Evolutionary conservation across 2,113 vertebrate species (phyloP), one percentile per base, ranked within the genome.

Genomic region (Cryptomyrus ogoouensis): DNA sequence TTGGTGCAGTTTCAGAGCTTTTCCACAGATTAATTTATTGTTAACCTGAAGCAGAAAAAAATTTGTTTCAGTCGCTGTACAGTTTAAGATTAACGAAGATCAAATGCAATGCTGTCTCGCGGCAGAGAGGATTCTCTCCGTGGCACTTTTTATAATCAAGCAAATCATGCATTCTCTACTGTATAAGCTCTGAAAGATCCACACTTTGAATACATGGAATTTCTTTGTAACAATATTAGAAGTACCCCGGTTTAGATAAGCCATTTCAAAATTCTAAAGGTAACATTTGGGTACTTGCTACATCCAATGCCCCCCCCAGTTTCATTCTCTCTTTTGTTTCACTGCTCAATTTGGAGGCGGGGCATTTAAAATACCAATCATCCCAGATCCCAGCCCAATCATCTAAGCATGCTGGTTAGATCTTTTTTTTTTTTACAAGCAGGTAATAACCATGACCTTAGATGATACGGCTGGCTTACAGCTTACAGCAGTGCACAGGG

Each of bases 291-390:
- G 8, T n/a, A 7, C 56, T 49, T 49, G 49, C 19, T 52, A 53
- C 52, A 89, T 3, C n/a, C 50, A 74, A 49, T 84, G 6, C 17
- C 50, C 10, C 44, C 46, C 87, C 47, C 87, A 27, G 53, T 13
- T 90, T 90, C 80, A 90, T 93, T 92, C 89, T 93, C 89, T 91
- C 91, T 89, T 85, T 58, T 53, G 83, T 53, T 44, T 47, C 24
- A 50, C 47, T 88, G 89, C 90, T 88, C 88, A 66, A 89, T 89
- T 84, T 93, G 90, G 91, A 93, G 44, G 87, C 86, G 91, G 80
- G 85, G 89, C 93, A 93, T 92, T 88, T 94, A 90, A 93, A 94
- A 93, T 91, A 93, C 93, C 94, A 94, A 94, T 92, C 89, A 93
- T 93, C 86, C 91, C 91, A 91, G 93, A 93, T 93, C 84, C 91